Evolutionary conservation across 2,888 invertebrate species (phyloP), one percentile per base, ranked within the genome.

Genomic region (Rhabditoides inermis): DNA sequence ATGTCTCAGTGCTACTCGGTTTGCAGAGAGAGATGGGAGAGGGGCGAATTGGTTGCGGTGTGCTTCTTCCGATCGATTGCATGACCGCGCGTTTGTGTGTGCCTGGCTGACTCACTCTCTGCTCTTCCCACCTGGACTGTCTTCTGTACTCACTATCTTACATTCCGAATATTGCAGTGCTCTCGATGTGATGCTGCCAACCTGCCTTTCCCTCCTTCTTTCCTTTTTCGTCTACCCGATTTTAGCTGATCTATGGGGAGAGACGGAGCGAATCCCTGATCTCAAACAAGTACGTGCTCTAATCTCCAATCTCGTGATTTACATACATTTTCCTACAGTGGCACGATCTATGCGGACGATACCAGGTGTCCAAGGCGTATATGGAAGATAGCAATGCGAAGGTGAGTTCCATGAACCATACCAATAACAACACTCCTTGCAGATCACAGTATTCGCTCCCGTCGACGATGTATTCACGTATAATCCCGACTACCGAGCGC

Each of bases 381-480:
- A 72, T 77, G 73, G 64, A 76, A 45, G 76, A 76, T 50, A 60
- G 61, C 32, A 69, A 73, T 55, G 73, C 75, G 1, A 49, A 68
- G 45, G 56, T 63, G 6, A 36, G 44, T 37, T n/a, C n/a, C n/a
- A n/a, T n/a, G n/a, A n/a, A n/a, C n/a, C n/a, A n/a, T n/a, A n/a
- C n/a, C n/a, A n/a, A n/a, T n/a, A n/a, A n/a, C n/a, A n/a, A 32
- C n/a, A 32, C n/a, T 10, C 1, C 10, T 32, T 32, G n/a, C 12
- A 12, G 25, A 54, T 54, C 49, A 64, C 74, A 25, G 61, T 73
- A 12, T 76, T 77, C 48, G 76, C 76, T 10, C 76, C 76, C n/a
- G 73, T 75, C 28, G 73, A 76, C 53, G 76, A 77, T 51, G 76
- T 76, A 25, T 76, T 76, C 59, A 64, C 69, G 6, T 75, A 74